Evolutionary conservation across 2,797 vertebrate genomes (phyloP).

Genomic region (Molossus molossus): DNA sequence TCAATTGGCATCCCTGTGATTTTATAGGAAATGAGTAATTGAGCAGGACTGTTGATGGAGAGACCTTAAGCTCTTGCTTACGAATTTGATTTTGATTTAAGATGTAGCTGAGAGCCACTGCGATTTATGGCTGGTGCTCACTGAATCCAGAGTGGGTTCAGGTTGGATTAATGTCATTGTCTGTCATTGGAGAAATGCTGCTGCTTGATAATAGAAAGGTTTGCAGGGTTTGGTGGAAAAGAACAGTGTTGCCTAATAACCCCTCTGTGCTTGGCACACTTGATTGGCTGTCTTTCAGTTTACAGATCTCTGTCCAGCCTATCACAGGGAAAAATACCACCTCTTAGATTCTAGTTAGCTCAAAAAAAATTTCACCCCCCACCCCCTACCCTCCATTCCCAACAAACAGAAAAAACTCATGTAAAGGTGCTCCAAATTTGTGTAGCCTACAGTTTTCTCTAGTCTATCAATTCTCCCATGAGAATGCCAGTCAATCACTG

Average conservation of each 20-base stretch:
- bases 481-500: conserved; percentile 53
- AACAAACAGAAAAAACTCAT: conserved; percentile 26
- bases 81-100: conserved; percentile 83
- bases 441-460: conserved; percentile 12
- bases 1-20: conserved; percentile 66
- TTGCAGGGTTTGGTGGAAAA: conserved; percentile 65
- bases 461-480: not conserved
- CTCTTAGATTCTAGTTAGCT: conserved; percentile 55
- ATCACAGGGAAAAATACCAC: conserved; percentile 31
- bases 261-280: conserved; percentile 35
- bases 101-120: conserved; percentile 71
- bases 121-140: conserved; percentile 75
- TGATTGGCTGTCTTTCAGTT: conserved; percentile 50
- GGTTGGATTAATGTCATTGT: conserved; percentile 69
- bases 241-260: conserved; percentile 41
- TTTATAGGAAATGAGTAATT: conserved; percentile 65
- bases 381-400: not conserved
- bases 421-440: conserved; percentile 8
- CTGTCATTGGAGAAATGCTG: conserved; percentile 54
- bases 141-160: conserved; percentile 75
- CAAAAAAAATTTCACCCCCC: conserved; percentile 32
- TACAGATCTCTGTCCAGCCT: conserved; percentile 22
- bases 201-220: conserved; percentile 72
- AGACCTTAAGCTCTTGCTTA: conserved; percentile 78
- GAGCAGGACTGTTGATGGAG: conserved; percentile 55